Conservation (phyloP, 2,888 invertebrate species). For the Epinotia nisella region DNA sequence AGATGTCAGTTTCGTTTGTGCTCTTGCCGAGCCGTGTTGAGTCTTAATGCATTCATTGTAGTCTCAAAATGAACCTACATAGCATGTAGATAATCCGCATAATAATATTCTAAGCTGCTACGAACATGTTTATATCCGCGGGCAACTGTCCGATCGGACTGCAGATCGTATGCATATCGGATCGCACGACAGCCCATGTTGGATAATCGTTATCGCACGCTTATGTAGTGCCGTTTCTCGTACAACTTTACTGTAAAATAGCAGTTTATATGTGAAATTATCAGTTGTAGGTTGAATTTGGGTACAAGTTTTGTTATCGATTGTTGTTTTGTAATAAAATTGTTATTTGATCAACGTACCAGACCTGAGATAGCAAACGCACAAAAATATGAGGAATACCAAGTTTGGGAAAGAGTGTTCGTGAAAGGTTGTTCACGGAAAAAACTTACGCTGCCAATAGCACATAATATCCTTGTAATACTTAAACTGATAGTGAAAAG, state of each 20-base stretch:
- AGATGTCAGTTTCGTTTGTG: background rate
- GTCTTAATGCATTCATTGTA: background rate
- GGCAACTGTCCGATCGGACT: constrained; percentile 5
- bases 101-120: constrained; percentile 19
- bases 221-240: background rate
- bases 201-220: constrained; percentile 19
- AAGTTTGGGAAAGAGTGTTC: too few species aligned
- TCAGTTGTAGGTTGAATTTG: too few species aligned
- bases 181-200: constrained; percentile 15
- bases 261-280: background rate
- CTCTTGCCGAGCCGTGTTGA: background rate
- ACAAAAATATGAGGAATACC: background rate
- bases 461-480: too few species aligned
- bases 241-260: background rate
- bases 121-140: background rate
- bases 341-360: background rate
- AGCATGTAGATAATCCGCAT: background rate
- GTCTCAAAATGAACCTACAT: background rate
- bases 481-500: too few species aligned
- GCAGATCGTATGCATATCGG: constrained; percentile 26
- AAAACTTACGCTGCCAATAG: background rate
- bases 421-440: too few species aligned
- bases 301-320: background rate
- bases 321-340: too few species aligned
- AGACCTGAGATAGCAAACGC: background rate